Percentiles rank a stretch among this genome's conserved stretches.
These are phyloP conservation scores for Chionis minor DNA, from an alignment of 2,113 vertebrate genomes.

Conservation along the genomic window DNA sequence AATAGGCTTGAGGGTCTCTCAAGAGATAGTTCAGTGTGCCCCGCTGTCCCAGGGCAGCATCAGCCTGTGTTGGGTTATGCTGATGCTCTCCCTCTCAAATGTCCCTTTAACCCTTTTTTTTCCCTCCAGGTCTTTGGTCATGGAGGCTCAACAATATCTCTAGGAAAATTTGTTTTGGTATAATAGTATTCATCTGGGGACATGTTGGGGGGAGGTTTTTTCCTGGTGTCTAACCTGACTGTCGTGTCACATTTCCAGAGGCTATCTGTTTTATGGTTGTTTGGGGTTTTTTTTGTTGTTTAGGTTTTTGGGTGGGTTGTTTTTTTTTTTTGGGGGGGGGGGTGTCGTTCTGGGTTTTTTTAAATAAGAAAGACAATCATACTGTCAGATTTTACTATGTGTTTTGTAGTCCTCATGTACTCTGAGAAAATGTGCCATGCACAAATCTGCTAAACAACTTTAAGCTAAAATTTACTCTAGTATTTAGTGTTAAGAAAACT, in stretches of 20 bases:
- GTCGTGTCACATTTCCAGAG: neutral
- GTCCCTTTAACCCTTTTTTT: neutral
- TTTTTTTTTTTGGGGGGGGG: too few relatives aligned
- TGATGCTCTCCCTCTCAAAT: neutral
- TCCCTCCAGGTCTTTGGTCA: neutral
- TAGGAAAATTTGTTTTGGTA: neutral
- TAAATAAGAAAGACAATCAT: neutral
- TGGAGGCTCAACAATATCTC: neutral
- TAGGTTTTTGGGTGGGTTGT: too few relatives aligned
- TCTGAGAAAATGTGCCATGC: neutral
- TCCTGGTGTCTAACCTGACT: neutral
- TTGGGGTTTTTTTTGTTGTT: neutral
- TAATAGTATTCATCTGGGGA: neutral
- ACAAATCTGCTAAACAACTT: neutral
- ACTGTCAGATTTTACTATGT: neutral
- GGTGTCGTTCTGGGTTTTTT: neutral
- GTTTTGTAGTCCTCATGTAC: neutral
- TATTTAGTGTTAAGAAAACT: neutral
- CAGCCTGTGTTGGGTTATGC: neutral
- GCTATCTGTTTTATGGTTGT: neutral
- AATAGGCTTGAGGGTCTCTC: neutral
- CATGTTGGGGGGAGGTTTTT: fast-evolving
- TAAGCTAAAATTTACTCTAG: neutral
- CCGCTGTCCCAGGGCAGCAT: neutral
- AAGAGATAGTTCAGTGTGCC: neutral